These are phyloP conservation scores for Otus scops DNA, from an alignment of 2,797 vertebrate species.

Conservation along the genomic window DNA sequence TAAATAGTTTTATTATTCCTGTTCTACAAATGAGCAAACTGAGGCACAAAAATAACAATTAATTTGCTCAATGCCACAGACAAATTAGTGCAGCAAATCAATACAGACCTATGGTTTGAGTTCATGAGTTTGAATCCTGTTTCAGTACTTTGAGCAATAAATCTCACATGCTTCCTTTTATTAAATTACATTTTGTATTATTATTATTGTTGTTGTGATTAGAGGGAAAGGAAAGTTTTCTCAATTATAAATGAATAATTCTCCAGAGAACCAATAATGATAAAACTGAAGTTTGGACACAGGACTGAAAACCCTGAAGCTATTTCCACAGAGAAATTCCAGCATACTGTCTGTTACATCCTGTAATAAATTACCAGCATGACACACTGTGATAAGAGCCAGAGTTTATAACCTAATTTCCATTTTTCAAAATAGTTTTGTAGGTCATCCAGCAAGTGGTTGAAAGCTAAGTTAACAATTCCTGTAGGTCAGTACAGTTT, in stretches of 20 bases:
- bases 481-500: background rate
- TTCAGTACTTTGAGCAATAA: background rate
- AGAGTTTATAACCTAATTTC: conserved; percentile 46
- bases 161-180: background rate
- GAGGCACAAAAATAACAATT: background rate
- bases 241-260: conserved; percentile 7
- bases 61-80: background rate
- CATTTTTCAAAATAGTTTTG: conserved; percentile 26
- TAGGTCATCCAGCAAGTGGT: conserved; percentile 6
- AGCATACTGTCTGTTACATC: background rate
- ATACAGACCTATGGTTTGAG: background rate
- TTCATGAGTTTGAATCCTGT: background rate
- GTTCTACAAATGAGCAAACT: background rate
- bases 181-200: background rate
- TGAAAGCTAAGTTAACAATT: background rate
- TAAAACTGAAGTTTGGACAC: background rate
- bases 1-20: background rate
- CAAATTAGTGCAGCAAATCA: background rate
- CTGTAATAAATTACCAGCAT: conserved; percentile 5
- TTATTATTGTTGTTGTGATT: background rate
- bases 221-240: background rate
- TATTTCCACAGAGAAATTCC: conserved; percentile 14
- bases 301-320: background rate
- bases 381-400: background rate
- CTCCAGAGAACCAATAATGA: background rate